phyloP scores from a whole-genome alignment of 2,888 invertebrate species.

The Orthosia gothica region DNA sequence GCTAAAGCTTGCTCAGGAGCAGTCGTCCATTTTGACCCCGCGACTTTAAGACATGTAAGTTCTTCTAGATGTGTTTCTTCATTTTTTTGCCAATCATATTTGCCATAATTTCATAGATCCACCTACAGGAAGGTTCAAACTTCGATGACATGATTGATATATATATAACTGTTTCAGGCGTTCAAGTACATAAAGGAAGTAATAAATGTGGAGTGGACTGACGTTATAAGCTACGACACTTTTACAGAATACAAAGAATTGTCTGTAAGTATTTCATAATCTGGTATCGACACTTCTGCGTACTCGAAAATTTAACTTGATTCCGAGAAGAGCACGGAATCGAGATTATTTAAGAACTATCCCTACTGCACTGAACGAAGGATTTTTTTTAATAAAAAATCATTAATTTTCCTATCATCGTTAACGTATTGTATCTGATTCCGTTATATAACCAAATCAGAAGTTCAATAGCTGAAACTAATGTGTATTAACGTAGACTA shows the following conservation, averaged over 20 bases:
- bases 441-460: background rate
- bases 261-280: conserved; percentile 72
- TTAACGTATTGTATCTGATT: background rate
- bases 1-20: conserved; percentile 80
- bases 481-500: background rate
- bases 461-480: background rate
- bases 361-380: too few relatives aligned
- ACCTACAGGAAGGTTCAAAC: background rate
- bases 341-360: background rate
- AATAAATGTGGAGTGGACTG: conserved; percentile 78
- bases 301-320: too few relatives aligned
- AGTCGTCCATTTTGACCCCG: conserved; percentile 73
- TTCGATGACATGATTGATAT: background rate
- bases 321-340: too few relatives aligned
- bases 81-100: background rate
- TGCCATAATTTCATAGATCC: too few relatives aligned
- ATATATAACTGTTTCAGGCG: conserved; percentile 78
- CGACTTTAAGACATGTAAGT: conserved; percentile 69
- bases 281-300: background rate
- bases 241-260: conserved; percentile 72
- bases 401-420: background rate
- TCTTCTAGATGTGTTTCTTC: conserved; percentile 39
- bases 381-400: background rate
- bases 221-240: conserved; percentile 69
- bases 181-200: conserved; percentile 80